Evolutionary conservation across 2,113 vertebrate species (phyloP), one percentile per base, ranked within the genome.

Genomic region (Cyanoliseus patagonus): DNA sequence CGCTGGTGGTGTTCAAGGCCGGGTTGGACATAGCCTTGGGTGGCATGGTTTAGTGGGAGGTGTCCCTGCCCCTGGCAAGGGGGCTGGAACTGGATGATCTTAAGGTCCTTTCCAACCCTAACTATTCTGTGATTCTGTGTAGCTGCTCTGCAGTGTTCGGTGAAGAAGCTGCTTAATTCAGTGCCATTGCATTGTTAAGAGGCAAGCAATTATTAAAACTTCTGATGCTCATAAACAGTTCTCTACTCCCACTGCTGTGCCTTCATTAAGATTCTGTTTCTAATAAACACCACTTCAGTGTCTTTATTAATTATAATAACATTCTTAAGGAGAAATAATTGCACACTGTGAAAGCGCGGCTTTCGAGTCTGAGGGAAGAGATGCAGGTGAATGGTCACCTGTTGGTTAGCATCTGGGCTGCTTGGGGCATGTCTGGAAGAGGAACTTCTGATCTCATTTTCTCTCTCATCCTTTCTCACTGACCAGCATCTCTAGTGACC

Each of bases 221-320:
- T 82, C 13, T 42, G 62, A 46, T 93, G 44, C 31, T 89, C 69
- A 33, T 67, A 41, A 88, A 66, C 23, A 69, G 18, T n/a, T n/a
- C 51, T 80, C 49, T 86, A 33, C 17, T 66, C 30, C 11, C 42
- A 33, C 24, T 78, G 66, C 17, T 76, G 18, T 73, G 62, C 41
- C 61, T 79, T 94, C 51, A 64, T 84, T 82, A 91, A 66, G n/a
- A 47, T 92, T 86, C 51, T 61, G 39, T 67, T 95, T 88, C 69
- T 82, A 68, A 84, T 86, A 91, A 94, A 82, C 39, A 76, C 69
- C 52, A 35, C 42, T 86, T 83, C 37, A 63, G 9, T 53, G 4
- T 86, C 66, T 25, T 84, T 42, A 92, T 92, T 81, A 90, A 47
- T 86, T 93, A 7, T 51, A 51, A 52, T 66, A 75, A 31, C 22